phyloP scores from a whole-genome alignment of 2,888 invertebrate genomes.

The Cremastobaeus sp. region DNA sequence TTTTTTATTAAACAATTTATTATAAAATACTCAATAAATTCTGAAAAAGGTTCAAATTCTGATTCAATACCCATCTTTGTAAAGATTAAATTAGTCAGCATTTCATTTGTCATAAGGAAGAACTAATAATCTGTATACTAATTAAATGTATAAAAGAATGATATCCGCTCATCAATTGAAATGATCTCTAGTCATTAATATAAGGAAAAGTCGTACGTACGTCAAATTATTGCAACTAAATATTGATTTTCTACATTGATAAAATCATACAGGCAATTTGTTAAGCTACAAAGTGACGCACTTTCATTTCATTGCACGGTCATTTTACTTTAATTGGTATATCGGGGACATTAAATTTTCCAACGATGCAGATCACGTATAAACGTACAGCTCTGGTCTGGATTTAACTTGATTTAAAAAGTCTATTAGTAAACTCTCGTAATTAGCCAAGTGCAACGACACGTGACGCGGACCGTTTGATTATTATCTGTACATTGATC shows the following conservation, averaged over 20 bases:
- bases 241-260: slow-evolving; percentile 12
- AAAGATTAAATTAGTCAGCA: too few relatives aligned
- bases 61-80: too few relatives aligned
- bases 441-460: slow-evolving; percentile 50
- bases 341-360: slow-evolving; percentile 32
- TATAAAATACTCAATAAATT: too few relatives aligned
- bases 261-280: slow-evolving; percentile 21
- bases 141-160: too few relatives aligned
- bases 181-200: not conserved
- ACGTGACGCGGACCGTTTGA: slow-evolving; percentile 28
- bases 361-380: slow-evolving; percentile 8
- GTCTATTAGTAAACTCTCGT: slow-evolving; percentile 36
- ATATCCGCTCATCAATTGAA: too few relatives aligned
- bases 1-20: too few relatives aligned
- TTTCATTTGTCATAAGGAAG: too few relatives aligned
- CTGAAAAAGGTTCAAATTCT: too few relatives aligned
- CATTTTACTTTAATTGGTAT: slow-evolving; percentile 20
- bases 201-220: not conserved
- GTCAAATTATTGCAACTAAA: slow-evolving; percentile 22
- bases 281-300: slow-evolving; percentile 8
- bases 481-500: slow-evolving; percentile 29
- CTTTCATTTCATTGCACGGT: slow-evolving; percentile 27
- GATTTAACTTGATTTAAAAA: slow-evolving; percentile 38
- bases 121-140: too few relatives aligned
- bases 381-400: slow-evolving; percentile 24